Conservation (phyloP, 2,888 invertebrate species). For the Drosophila bunnanda region DNA sequence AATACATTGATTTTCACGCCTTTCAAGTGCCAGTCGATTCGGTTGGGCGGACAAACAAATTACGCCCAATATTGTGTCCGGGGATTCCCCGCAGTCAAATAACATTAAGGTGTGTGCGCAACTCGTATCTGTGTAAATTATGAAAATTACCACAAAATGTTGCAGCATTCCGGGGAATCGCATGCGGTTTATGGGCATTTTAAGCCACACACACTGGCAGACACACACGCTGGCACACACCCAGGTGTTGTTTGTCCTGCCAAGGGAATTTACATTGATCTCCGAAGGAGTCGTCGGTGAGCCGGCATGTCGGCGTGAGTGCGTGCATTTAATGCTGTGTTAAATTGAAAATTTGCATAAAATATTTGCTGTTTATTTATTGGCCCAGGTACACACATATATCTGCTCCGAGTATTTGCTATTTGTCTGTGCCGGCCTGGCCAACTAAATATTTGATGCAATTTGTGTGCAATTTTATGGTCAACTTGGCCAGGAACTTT, state of each 20-base stretch:
- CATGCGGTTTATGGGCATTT: slow-evolving; percentile 55
- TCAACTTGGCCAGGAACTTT: slow-evolving; percentile 56
- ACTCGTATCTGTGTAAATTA: slow-evolving; percentile 58
- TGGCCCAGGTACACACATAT: slow-evolving; percentile 48
- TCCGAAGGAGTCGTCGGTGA: slow-evolving; percentile 29
- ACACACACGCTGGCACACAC: slow-evolving; percentile 42
- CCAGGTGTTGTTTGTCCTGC: slow-evolving; percentile 33
- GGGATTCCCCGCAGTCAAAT: slow-evolving; percentile 64
- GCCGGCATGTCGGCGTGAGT: slow-evolving; percentile 14
- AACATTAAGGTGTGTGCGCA: slow-evolving; percentile 60
- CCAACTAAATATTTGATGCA: slow-evolving; percentile 74
- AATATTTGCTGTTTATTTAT: slow-evolving; percentile 77
- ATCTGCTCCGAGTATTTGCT: slow-evolving; percentile 16
- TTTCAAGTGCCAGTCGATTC: slow-evolving; percentile 37
- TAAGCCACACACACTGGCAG: slow-evolving; percentile 62
- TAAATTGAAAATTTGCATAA: slow-evolving; percentile 80
- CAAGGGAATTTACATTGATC: slow-evolving; percentile 51
- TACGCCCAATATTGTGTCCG: slow-evolving; percentile 54
- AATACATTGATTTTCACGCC: slow-evolving; percentile 45
- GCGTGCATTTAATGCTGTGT: slow-evolving; percentile 73
- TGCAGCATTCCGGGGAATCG: slow-evolving; percentile 31
- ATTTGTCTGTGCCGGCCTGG: slow-evolving; percentile 50
- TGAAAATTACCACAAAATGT: slow-evolving; percentile 71
- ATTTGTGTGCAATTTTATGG: slow-evolving; percentile 74
- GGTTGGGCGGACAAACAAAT: slow-evolving; percentile 40